A percentile compares a stretch with the other conserved stretches of the same genome.
phyloP scores from a whole-genome alignment of 2,888 invertebrate genomes.

The Pegoplata infirma region DNA sequence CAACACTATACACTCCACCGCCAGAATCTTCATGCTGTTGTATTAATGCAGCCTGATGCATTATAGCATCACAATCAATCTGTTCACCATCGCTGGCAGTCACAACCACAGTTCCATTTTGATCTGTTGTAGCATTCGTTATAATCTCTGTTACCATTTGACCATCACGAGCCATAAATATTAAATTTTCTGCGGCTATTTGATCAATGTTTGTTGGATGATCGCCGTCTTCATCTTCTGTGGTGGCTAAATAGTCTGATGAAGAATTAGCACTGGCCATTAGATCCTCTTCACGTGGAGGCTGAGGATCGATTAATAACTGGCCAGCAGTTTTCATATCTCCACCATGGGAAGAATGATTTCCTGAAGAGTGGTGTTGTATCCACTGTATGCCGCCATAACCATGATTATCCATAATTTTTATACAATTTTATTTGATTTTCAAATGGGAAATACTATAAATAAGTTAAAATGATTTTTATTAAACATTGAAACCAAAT shows the following conservation, averaged over 20 bases:
- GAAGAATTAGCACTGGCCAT: conserved; percentile 64
- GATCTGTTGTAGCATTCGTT: conserved; percentile 65
- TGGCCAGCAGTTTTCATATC: conserved; percentile 65
- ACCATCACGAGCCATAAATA: conserved; percentile 81
- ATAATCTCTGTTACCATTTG: conserved; percentile 74
- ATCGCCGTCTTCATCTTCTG: conserved; percentile 64
- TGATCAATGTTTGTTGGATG: conserved; percentile 79
- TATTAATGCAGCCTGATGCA: conserved; percentile 54
- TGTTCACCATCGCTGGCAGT: conserved; percentile 67
- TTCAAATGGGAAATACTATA: conserved; percentile 19
- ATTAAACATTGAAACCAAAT: no score
- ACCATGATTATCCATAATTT: conserved; percentile 65
- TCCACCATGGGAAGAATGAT: conserved; percentile 53
- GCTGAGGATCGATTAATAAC: conserved; percentile 61
- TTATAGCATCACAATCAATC: conserved; percentile 59
- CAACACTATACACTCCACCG: conserved; percentile 64
- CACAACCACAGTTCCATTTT: conserved; percentile 70
- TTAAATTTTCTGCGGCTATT: conserved; percentile 83
- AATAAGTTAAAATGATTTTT: not conserved
- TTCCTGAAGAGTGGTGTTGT: conserved; percentile 67
- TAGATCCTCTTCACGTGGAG: conserved; percentile 68
- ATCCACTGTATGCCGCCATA: conserved; percentile 74
- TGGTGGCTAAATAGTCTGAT: conserved; percentile 54
- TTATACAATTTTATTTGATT: not conserved
- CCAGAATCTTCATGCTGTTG: conserved; percentile 59